Evolutionary conservation across 2,113 vertebrate species (phyloP).

Genomic region (Polypterus senegalus): DNA sequence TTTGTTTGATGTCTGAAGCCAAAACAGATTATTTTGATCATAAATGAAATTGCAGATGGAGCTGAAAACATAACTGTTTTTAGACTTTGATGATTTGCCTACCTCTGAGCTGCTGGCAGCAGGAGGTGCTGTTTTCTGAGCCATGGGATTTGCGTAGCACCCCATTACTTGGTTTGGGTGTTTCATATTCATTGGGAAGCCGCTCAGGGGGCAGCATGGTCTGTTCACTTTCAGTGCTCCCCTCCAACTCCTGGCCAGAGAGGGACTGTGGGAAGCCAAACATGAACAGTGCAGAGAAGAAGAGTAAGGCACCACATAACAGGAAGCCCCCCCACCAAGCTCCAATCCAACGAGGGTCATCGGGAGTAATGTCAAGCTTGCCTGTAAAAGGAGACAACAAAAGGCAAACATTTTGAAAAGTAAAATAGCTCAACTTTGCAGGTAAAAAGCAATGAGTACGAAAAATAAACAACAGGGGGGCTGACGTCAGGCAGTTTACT

Average conservation of each 20-base stretch:
- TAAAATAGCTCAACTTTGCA: no score
- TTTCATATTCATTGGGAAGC: conserved; percentile 53
- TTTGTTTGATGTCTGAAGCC: no score
- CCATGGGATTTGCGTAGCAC: conserved; percentile 47
- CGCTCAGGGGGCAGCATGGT: conserved; percentile 67
- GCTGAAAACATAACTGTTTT: no score
- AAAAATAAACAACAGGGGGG: no score
- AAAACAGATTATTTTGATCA: no score
- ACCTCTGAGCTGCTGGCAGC: conserved; percentile 93
- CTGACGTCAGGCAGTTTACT: no score
- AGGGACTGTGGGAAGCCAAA: conserved; percentile 94
- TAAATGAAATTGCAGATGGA: no score
- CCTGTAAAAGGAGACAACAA: conserved; percentile 36
- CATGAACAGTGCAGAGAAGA: conserved; percentile 88
- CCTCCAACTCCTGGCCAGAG: conserved; percentile 45
- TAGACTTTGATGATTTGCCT: conserved; percentile 3
- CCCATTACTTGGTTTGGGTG: conserved; percentile 80
- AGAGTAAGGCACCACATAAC: conserved; percentile 93
- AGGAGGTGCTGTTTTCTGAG: conserved; percentile 55
- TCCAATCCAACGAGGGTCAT: conserved; percentile 94
- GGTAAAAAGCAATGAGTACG: no score
- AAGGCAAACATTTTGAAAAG: neutral
- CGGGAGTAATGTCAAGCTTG: conserved; percentile 74
- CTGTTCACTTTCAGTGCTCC: conserved; percentile 66
- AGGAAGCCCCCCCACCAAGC: conserved; percentile 98